Evolutionary conservation across 2,113 vertebrate genomes (phyloP).

Genomic region (Rhegmatorhina hoffmannsi): DNA sequence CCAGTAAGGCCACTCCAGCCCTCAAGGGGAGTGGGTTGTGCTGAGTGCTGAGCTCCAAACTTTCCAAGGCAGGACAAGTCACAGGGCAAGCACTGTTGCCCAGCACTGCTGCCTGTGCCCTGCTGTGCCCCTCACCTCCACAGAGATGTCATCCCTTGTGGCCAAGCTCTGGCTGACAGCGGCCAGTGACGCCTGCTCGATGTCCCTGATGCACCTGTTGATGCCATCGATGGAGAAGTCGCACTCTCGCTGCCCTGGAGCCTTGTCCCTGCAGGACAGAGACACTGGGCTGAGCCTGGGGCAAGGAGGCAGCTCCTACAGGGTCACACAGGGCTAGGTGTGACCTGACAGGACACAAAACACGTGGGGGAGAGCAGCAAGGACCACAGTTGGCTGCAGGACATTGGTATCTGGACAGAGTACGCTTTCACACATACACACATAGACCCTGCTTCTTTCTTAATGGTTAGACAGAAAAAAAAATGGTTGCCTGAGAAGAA

Average conservation of each 20-base stretch:
- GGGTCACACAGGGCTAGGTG: accelerated
- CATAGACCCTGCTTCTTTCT: accelerated
- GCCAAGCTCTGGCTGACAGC: constrained; percentile 93
- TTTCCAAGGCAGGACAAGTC: not conserved
- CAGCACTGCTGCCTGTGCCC: not conserved
- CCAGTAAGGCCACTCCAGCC: not conserved
- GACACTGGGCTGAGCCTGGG: accelerated
- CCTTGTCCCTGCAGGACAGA: constrained; percentile 88
- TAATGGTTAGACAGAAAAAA: not conserved
- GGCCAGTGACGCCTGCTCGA: constrained; percentile 94
- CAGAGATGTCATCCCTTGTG: constrained; percentile 94
- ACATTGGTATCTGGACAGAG: not conserved
- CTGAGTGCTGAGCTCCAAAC: not conserved
- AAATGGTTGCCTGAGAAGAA: not conserved
- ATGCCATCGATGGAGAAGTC: constrained; percentile 96
- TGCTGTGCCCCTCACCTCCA: constrained; percentile 83
- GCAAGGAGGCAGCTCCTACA: not conserved
- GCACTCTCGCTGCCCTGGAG: constrained; percentile 95
- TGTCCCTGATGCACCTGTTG: constrained; percentile 95
- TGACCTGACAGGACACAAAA: not conserved
- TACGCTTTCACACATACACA: not conserved
- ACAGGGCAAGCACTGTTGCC: not conserved
- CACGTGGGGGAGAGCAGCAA: not conserved
- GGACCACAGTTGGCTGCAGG: not conserved
- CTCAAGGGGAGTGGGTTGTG: not conserved